Evolutionary conservation across 2,888 invertebrate genomes (phyloP), one percentile per base, ranked within the genome.

Genomic region (Caprella mutica): DNA sequence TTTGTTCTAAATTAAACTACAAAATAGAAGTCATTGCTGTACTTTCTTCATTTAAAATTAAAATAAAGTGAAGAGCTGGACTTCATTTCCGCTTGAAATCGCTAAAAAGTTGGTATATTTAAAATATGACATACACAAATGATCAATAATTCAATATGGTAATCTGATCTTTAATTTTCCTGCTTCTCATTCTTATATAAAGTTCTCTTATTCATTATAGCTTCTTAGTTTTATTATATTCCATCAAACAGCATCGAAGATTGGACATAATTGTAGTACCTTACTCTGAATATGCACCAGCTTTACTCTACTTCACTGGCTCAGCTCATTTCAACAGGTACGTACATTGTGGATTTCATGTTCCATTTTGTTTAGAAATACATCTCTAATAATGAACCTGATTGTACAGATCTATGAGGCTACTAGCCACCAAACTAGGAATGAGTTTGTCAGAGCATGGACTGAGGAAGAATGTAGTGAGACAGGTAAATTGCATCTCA

Each of bases 381-480:
- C 33, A 14, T 14, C 33, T 9, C 9, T 8, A 33, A 9, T 33
- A 33, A 8, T 14, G 9, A 14, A 9, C 33, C 14, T 8, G 5
- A 8, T 30, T 39, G 38, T 50, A 6, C 40, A 61, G 63, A 55
- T 76, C 76, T 5, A 70, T 77, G 67, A 69, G 76, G 24, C 70
- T 73, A 53, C 68, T 75, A 40, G 76, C 75, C 3, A 70, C 70
- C 51, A 73, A 72, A 65, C 72, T 71, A 69, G 72, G 72, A 17
- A 76, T 77, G 76, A 72, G 73, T 27, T 69, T 77, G 8, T 73
- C 74, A n/a, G 76, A 77, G 63, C 75, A 76, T 67, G 71, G 72
- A 2, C 69, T 76, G 2, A 69, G 69, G 42, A 69, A 67, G 4
- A 74, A 59, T 21, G 55, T 59, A 24, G 55, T 59, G 19, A 58